Evolutionary conservation across 2,797 vertebrate genomes (phyloP).

Genomic region (Lindbergichthys nudifrons): DNA sequence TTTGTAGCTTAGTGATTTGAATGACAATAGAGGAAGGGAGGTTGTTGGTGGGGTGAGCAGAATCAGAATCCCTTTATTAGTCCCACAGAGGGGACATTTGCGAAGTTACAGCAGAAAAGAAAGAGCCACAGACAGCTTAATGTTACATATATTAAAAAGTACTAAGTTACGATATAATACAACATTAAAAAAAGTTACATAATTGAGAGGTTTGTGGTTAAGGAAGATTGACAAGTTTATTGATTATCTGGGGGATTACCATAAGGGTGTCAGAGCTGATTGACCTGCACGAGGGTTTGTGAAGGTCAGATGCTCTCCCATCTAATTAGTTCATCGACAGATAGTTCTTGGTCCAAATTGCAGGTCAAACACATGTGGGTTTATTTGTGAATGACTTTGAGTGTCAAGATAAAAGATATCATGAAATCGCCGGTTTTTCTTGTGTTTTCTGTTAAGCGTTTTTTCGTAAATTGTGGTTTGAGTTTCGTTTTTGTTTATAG

Average conservation of each 20-base stretch:
- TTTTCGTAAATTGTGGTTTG: background rate
- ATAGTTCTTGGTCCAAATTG: background rate
- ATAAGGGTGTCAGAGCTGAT: background rate
- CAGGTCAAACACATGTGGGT: background rate
- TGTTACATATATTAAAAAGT: no score
- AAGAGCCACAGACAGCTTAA: no score
- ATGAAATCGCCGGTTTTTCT: background rate
- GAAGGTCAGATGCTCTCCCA: slow-evolving; percentile 12
- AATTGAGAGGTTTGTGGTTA: background rate
- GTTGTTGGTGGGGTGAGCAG: background rate
- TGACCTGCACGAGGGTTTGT: background rate
- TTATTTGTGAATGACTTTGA: background rate
- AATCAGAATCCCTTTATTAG: no score
- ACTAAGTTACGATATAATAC: no score
- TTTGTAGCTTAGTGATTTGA: no score
- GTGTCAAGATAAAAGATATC: background rate
- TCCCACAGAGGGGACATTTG: no score
- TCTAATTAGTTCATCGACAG: slow-evolving; percentile 4
- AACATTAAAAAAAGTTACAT: no score
- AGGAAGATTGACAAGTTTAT: background rate
- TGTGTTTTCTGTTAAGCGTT: background rate
- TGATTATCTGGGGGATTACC: background rate
- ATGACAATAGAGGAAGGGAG: background rate
- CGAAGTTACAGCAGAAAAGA: no score
- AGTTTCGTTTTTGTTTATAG: background rate